These are phyloP conservation scores for Dasyornis broadbenti DNA, from an alignment of 2,113 vertebrate species.

Conservation along the genomic window DNA sequence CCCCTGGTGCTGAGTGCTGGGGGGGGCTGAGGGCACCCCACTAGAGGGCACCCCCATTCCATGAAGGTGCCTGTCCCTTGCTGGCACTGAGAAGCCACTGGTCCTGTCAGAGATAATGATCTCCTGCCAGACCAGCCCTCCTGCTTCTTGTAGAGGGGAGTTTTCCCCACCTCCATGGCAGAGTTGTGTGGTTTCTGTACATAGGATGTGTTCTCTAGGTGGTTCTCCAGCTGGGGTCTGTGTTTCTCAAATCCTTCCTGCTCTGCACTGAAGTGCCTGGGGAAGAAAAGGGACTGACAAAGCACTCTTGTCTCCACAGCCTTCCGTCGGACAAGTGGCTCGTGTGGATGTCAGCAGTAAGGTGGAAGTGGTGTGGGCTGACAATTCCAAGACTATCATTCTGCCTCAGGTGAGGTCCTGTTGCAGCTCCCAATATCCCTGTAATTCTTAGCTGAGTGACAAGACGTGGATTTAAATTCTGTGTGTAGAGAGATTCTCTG, in stretches of 20 bases:
- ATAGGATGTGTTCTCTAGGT: not conserved
- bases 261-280: not conserved
- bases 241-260: not conserved
- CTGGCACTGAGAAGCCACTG: not conserved
- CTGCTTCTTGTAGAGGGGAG: not conserved
- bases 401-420: conserved; percentile 86
- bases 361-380: conserved; percentile 97
- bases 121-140: not conserved
- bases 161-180: not conserved
- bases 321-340: conserved; percentile 91
- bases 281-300: not conserved
- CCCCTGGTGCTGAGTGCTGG: not conserved
- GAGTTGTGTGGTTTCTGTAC: not conserved
- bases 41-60: conserved; percentile 41
- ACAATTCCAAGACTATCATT: conserved; percentile 92
- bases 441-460: not conserved
- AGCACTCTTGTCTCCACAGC: conserved; percentile 69
- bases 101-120: not conserved
- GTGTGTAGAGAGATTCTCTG: not conserved
- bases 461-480: not conserved
- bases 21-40: not conserved
- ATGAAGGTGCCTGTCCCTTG: not conserved
- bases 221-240: not conserved
- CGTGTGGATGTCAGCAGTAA: conserved; percentile 96
- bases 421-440: not conserved